A percentile compares a stretch with the other conserved stretches of the same genome.
phyloP scores from a whole-genome alignment of 2,113 vertebrate species.

The Microcebus lehilahytsara region DNA sequence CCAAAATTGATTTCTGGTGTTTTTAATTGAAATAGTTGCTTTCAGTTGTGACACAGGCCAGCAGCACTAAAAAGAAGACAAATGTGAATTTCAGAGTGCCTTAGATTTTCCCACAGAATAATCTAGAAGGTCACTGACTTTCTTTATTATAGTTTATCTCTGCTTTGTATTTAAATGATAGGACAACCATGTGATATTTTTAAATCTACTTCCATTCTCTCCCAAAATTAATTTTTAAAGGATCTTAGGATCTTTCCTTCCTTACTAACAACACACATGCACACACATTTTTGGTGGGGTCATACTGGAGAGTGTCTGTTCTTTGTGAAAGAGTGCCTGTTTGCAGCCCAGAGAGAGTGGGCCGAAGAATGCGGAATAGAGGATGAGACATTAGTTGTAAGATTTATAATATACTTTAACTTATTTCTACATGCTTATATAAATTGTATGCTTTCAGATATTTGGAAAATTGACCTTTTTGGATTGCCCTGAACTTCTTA shows the following conservation, averaged over 20 bases:
- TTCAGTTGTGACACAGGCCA: constrained; percentile 46
- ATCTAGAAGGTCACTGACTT: constrained; percentile 74
- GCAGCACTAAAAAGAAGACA: constrained; percentile 56
- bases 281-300: constrained; percentile 39
- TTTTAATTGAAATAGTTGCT: constrained; percentile 17
- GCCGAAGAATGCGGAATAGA: constrained; percentile 16
- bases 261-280: neutral
- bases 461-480: constrained; percentile 47
- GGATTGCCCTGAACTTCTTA: constrained; percentile 15
- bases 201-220: constrained; percentile 66
- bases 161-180: constrained; percentile 72
- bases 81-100: constrained; percentile 61
- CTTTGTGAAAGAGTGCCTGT: constrained; percentile 40
- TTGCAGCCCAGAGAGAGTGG: constrained; percentile 34
- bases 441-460: constrained; percentile 17
- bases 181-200: constrained; percentile 61
- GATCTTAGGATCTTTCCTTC: constrained; percentile 2
- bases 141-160: constrained; percentile 75
- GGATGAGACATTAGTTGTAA: neutral
- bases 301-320: neutral
- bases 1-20: constrained; percentile 41
- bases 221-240: constrained; percentile 63
- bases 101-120: constrained; percentile 76
- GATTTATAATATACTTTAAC: neutral
- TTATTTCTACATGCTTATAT: neutral